phyloP scores from a whole-genome alignment of 2,888 invertebrate genomes.

The Leucania comma region DNA sequence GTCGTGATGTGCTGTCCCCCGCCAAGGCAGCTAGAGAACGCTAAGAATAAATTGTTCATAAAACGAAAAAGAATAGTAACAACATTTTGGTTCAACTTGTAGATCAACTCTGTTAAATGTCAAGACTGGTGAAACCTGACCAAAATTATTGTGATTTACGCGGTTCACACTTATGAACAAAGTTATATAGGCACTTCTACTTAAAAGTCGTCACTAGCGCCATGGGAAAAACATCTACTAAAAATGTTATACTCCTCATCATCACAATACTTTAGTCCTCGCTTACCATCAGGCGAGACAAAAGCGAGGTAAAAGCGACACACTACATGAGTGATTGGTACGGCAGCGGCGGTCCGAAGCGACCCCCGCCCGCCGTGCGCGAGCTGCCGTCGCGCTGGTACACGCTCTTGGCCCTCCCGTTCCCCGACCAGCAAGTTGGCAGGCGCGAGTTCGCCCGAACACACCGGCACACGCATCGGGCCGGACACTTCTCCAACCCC shows the following conservation, averaged over 20 bases:
- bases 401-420: slow-evolving; percentile 97
- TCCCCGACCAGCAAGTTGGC: slow-evolving; percentile 98
- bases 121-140: neutral
- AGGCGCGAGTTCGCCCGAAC: slow-evolving; percentile 95
- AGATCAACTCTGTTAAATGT: neutral
- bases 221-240: neutral
- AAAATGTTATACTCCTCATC: slow-evolving; percentile 1
- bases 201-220: neutral
- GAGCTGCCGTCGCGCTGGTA: slow-evolving; percentile 96
- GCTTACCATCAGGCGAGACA: slow-evolving; percentile 46
- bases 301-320: slow-evolving; percentile 48
- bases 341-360: slow-evolving; percentile 79
- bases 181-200: neutral
- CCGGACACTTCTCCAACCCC: slow-evolving; percentile 97
- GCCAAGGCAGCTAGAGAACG: no score
- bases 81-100: no score
- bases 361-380: slow-evolving; percentile 81
- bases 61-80: no score
- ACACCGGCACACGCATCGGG: slow-evolving; percentile 93
- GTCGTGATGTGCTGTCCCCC: no score
- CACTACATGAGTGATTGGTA: slow-evolving; percentile 59
- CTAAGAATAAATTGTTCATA: no score
- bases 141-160: neutral
- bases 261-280: slow-evolving; percentile 33
- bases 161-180: neutral